Conservation (phyloP, 2,113 vertebrate species). For the Leptodactylus fuscus region DNA sequence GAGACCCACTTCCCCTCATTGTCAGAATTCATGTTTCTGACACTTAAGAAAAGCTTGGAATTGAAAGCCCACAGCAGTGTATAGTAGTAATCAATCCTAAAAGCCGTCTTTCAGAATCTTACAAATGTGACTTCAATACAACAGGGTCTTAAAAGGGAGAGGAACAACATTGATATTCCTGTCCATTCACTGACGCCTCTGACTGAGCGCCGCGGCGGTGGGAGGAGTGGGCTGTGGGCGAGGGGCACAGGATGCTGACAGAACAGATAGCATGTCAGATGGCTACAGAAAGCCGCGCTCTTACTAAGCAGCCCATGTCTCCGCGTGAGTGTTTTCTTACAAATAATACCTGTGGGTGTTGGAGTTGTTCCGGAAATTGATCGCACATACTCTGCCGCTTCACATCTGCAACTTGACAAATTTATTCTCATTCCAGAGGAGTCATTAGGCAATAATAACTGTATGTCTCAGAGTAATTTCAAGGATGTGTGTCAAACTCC, state of each 20-base stretch:
- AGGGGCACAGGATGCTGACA: conserved; percentile 69
- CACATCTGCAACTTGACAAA: conserved; percentile 71
- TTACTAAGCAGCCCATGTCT: conserved; percentile 78
- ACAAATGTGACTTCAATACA: conserved; percentile 68
- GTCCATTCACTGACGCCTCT: conserved; percentile 74
- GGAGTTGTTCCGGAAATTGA: conserved; percentile 75
- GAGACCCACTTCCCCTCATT: conserved; percentile 55
- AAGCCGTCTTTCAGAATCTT: conserved; percentile 67
- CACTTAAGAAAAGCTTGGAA: conserved; percentile 65
- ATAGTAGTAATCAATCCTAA: conserved; percentile 70
- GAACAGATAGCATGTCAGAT: conserved; percentile 77
- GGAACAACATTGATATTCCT: conserved; percentile 72
- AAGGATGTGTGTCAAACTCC: conserved; percentile 72
- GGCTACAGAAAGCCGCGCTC: conserved; percentile 77
- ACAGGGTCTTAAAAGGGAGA: conserved; percentile 47
- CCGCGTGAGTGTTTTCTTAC: conserved; percentile 79
- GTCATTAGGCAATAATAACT: conserved; percentile 70
- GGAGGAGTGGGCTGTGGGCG: conserved; percentile 72
- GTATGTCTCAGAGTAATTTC: conserved; percentile 76
- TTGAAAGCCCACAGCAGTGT: conserved; percentile 63
- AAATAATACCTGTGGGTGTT: conserved; percentile 85
- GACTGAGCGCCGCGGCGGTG: conserved; percentile 71
- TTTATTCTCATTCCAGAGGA: conserved; percentile 76
- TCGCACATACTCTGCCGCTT: conserved; percentile 76
- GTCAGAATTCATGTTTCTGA: conserved; percentile 62